Percentiles rank a stretch among this genome's conserved stretches.
These are phyloP conservation scores for Apoda limacodes DNA, from an alignment of 2,888 invertebrate genomes.

Conservation along the genomic window DNA sequence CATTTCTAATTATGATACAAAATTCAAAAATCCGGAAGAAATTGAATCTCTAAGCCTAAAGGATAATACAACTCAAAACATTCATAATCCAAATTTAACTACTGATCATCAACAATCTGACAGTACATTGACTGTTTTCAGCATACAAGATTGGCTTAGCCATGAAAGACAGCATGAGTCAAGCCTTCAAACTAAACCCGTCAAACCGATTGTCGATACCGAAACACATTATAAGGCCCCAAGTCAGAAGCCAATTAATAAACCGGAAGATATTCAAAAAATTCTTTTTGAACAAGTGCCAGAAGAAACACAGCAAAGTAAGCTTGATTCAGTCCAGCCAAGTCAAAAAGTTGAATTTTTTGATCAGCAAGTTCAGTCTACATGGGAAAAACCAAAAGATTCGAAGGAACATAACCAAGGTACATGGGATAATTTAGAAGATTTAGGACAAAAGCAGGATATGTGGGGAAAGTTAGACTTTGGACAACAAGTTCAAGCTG, in stretches of 20 bases:
- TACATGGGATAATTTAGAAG: too few species aligned
- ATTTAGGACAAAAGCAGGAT: too few species aligned
- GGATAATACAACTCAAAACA: conserved; percentile 12
- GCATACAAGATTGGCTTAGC: conserved; percentile 14
- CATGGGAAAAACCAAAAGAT: conserved; percentile 4
- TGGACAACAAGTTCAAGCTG: conserved; percentile 19
- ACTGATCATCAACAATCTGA: conserved; percentile 4
- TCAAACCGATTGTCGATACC: background rate
- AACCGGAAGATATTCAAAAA: conserved; percentile 3
- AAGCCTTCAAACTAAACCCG: conserved; percentile 1
- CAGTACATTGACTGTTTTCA: conserved; percentile 7
- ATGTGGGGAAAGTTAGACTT: too few species aligned
- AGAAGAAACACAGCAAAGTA: conserved; percentile 17
- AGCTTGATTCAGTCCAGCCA: conserved; percentile 12
- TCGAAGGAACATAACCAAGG: too few species aligned
- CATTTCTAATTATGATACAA: conserved; percentile 17
- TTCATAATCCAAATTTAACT: too few species aligned
- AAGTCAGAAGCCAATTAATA: conserved; percentile 4
- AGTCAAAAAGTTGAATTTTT: conserved; percentile 12
- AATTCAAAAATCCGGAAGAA: conserved; percentile 26
- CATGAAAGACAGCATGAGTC: conserved; percentile 14
- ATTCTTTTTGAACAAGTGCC: conserved; percentile 6
- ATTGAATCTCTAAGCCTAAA: conserved; percentile 26
- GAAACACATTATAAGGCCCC: too few species aligned
- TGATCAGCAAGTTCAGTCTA: conserved; percentile 16